Evolutionary conservation across 2,797 vertebrate species (phyloP).

Genomic region (Tachyglossus aculeatus): DNA sequence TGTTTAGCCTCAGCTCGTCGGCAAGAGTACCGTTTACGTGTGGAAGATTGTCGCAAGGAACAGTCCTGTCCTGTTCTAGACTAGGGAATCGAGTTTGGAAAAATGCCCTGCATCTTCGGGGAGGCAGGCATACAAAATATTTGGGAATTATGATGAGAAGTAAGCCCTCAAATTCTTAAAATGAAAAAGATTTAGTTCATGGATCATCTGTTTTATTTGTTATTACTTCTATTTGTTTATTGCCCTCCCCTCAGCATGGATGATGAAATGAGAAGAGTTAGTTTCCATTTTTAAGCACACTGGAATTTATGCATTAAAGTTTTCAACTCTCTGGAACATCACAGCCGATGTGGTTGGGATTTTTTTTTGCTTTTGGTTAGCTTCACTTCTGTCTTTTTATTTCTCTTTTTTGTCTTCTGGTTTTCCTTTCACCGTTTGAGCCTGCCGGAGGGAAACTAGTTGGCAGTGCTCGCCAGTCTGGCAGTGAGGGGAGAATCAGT

Average conservation of each 20-base stretch:
- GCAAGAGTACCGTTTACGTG: no score
- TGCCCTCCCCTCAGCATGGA: not conserved
- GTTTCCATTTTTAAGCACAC: constrained; percentile 21
- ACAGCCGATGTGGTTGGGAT: not conserved
- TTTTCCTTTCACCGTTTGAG: constrained; percentile 1
- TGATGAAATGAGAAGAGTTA: constrained; percentile 7
- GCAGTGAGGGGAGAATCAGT: not conserved
- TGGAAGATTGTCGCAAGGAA: no score
- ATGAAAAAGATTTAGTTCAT: not conserved
- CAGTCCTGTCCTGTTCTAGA: no score
- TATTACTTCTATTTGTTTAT: not conserved
- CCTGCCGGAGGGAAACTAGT: not conserved
- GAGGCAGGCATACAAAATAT: no score
- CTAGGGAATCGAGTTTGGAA: no score
- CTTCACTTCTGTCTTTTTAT: not conserved
- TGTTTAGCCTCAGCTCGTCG: no score
- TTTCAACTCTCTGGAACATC: not conserved
- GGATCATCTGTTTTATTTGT: no score
- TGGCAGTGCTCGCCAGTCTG: constrained; percentile 10
- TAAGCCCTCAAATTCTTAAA: not conserved
- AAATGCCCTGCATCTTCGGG: no score
- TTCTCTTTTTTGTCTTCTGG: constrained; percentile 17
- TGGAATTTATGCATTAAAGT: not conserved
- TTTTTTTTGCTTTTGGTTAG: not conserved
- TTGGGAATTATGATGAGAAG: no score